Base-by-base conservation (phyloP, 1,140 invertebrate genomes). In the Stegodyphus dumicola region DNA sequence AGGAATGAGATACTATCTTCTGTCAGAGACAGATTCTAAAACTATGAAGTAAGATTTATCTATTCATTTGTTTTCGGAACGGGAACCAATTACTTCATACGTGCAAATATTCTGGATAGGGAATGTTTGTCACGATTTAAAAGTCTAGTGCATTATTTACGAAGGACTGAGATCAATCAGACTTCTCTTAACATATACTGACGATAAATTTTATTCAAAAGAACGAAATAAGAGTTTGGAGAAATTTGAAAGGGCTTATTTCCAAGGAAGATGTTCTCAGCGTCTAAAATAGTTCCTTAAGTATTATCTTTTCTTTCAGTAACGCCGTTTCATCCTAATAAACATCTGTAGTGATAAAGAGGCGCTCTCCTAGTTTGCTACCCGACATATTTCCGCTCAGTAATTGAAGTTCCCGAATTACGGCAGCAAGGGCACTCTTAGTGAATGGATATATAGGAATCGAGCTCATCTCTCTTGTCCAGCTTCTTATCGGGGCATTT, bases 381-480 rank as follows among this genome's bases (percentile, higher is more conserved):
- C 81, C 70, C 65, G 77, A 85, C 66, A 76, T 73, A 76, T 76
- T 85, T 85, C 81, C 74, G 65, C 81, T 77, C 65, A 67, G 64
- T 85, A 85, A 85, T 85, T 85, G 81, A 85, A 85, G 81, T 76
- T 83, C 80, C 80, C 80, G 70, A 75, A 83, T 83, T 83, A 83
- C 80, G n/a, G 70, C 60, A 66, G 33, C 71, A 83, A 74, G 80
- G 66, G 54, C 33, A 49, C 70, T 83, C 80, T 66, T 75, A 83
- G 73, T 85, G 74, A 85, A 85, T 85, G 64, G 81, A 70, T 76
- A 85, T 85, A 52, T 64, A 51, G 64, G 49, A 74, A 81, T 73
- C 52, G 60, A 81, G 56, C 33, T 52, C 33, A 81, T 81, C 70
- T 51, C 60, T 74, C 52, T 65, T 77, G 73, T 69, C 49, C 66